Evolutionary conservation across 1,140 invertebrate species (phyloP).

Genomic region (Conus betulinus): DNA sequence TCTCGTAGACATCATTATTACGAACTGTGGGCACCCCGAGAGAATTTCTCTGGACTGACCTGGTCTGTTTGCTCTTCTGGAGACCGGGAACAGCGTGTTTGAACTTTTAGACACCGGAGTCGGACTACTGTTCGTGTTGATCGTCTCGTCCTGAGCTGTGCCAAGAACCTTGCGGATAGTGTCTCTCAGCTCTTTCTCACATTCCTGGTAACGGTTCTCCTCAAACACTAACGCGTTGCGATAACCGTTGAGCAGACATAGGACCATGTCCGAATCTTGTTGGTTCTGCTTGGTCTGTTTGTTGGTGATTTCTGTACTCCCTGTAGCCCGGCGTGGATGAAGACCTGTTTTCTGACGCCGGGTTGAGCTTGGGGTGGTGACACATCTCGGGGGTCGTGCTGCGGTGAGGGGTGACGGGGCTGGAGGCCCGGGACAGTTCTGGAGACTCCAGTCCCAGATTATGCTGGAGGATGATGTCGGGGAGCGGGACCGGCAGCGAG

Average conservation of each 20-base stretch:
- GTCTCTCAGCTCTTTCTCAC: not conserved
- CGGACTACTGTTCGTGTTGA: not conserved
- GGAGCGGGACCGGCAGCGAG: slow-evolving; percentile 31
- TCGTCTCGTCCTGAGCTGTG: not conserved
- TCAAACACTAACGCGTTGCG: slow-evolving; percentile 35
- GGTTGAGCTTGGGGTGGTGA: not conserved
- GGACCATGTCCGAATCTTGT: slow-evolving; percentile 9
- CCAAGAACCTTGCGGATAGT: not conserved
- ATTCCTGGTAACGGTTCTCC: not conserved
- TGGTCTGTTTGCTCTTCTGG: not conserved
- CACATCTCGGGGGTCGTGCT: not conserved
- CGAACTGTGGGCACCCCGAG: not conserved
- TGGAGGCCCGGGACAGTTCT: not conserved
- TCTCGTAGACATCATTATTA: not conserved
- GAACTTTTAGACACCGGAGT: not conserved
- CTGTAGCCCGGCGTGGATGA: not conserved
- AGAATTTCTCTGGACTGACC: not conserved
- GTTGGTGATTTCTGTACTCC: not conserved
- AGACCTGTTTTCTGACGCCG: not conserved
- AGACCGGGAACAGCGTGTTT: not conserved
- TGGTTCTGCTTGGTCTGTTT: not conserved
- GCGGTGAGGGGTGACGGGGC: not conserved
- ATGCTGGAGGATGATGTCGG: slow-evolving; percentile 33
- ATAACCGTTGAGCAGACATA: slow-evolving; percentile 31
- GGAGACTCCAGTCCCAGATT: slow-evolving; percentile 26